phyloP scores from a whole-genome alignment of 2,888 invertebrate species.

The Rutpela maculata region DNA sequence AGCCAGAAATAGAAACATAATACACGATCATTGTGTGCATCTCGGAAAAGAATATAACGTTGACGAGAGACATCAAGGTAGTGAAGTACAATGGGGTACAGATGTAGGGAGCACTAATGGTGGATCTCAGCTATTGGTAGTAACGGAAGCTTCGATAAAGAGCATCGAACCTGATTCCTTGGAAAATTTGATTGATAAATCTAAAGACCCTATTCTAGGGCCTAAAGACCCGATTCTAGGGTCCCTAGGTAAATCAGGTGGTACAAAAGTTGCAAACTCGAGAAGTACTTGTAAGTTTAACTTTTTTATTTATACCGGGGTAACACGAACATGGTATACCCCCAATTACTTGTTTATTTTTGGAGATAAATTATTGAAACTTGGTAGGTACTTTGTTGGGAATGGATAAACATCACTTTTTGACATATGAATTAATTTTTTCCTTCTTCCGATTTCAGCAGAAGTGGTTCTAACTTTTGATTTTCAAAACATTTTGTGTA shows the following conservation, averaged over 20 bases:
- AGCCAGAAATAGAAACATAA: conserved; percentile 46
- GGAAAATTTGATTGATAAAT: conserved; percentile 33
- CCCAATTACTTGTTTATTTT: too few species aligned
- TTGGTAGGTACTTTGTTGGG: too few species aligned
- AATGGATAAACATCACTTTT: too few species aligned
- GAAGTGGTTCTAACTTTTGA: too few species aligned
- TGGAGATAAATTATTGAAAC: too few species aligned
- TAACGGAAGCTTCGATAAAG: conserved; percentile 39
- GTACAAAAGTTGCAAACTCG: conserved; percentile 42
- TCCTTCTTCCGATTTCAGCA: too few species aligned
- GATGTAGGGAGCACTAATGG: conserved; percentile 21
- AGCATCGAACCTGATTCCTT: conserved; percentile 40
- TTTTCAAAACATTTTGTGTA: too few species aligned
- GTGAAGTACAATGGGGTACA: background rate
- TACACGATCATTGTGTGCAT: conserved; percentile 56
- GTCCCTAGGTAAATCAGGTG: conserved; percentile 25
- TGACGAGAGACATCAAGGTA: conserved; percentile 22
- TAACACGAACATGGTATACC: too few species aligned
- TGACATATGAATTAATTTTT: too few species aligned
- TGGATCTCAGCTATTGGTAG: conserved; percentile 9
- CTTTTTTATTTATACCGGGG: too few species aligned
- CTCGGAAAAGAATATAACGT: conserved; percentile 21
- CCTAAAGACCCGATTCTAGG: background rate
- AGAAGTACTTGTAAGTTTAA: conserved; percentile 48
- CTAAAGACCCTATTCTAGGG: background rate